Base-by-base conservation (phyloP, 2,888 invertebrate species). In the Andrena bicolor region DNA sequence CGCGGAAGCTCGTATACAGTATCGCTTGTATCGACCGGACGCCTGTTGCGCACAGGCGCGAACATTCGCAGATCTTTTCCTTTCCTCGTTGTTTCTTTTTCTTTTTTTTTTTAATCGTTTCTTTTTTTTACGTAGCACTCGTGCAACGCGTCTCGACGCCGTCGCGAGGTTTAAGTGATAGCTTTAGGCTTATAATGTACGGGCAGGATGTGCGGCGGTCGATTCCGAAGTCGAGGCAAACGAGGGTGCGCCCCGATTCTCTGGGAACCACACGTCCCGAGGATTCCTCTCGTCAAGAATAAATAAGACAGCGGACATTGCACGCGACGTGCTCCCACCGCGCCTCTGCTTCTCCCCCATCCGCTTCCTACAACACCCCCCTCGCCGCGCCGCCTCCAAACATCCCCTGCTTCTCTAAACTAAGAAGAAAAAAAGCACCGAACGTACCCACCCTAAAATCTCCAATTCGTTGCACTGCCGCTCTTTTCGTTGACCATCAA, bases 71-170 rank as follows among this genome's bases (percentile, higher is more conserved):
- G 72, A 16, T 51, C 20, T 71, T 48, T 65, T 48, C 73, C 30
- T 60, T 35, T 32, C 8, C 16, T 56, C 64, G 2, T 53, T n/a
- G 49, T 23, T 32, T 58, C 16, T 10, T 35, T 32, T 30, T 5
- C 5, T 28, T 8, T 32, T 32, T 32, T 32, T 32, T 53, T 58
- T 35, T 28, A 8, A 51, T 16, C 41, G 20, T 26, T 49, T 65
- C 26, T 61, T 73, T 74, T 74, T 20, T 48, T 65, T 66, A 58
- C 51, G 64, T 28, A 73, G 70, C 23, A 61, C 51, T 86, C 83
- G 74, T 73, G 75, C 82, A 81, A 85, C 82, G 81, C 79, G 78
- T 86, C 81, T 65, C 73, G 82, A 76, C 78, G 65, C 77, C 73
- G 81, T 77, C 58, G 65, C 61, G 65, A 77, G 53, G 73, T 82